phyloP scores from a whole-genome alignment of 92 coral and sea anemone genomes.

The Umimayanthus chanpuru region DNA sequence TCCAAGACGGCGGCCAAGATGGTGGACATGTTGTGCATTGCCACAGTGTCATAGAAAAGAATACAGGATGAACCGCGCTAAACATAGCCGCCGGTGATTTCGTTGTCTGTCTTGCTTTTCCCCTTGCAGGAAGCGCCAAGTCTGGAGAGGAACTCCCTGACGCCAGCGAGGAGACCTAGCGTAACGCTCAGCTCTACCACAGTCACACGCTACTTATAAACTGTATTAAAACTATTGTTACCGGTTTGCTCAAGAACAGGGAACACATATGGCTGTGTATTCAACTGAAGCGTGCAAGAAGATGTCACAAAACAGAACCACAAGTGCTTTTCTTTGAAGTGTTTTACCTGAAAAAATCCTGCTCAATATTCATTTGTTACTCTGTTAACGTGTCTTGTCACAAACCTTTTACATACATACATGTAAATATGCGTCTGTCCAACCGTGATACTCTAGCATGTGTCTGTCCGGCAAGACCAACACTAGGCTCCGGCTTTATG shows the following conservation, averaged over 20 bases:
- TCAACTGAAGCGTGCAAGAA: not conserved
- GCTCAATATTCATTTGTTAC: not conserved
- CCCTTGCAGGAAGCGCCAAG: not conserved
- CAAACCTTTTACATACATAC: too few relatives aligned
- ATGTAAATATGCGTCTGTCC: too few relatives aligned
- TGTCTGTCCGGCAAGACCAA: not conserved
- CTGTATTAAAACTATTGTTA: too few relatives aligned
- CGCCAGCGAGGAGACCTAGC: not conserved
- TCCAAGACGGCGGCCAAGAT: too few relatives aligned
- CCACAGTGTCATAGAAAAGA: too few relatives aligned
- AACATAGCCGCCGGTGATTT: too few relatives aligned
- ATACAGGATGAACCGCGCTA: too few relatives aligned
- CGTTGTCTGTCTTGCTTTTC: not conserved
- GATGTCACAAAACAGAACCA: not conserved
- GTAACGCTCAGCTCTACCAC: too few relatives aligned
- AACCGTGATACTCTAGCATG: not conserved
- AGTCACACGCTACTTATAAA: too few relatives aligned
- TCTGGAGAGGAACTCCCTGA: not conserved
- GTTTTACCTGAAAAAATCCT: not conserved
- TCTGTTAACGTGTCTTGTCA: not conserved
- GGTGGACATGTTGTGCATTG: too few relatives aligned
- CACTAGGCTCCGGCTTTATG: not conserved
- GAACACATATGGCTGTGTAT: not conserved
- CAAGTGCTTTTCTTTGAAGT: not conserved
- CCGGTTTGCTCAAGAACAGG: not conserved